A percentile compares a stretch with the other conserved stretches of the same genome.
Conservation (phyloP, 2,797 vertebrate genomes). For the Propithecus deckenii region DNA sequence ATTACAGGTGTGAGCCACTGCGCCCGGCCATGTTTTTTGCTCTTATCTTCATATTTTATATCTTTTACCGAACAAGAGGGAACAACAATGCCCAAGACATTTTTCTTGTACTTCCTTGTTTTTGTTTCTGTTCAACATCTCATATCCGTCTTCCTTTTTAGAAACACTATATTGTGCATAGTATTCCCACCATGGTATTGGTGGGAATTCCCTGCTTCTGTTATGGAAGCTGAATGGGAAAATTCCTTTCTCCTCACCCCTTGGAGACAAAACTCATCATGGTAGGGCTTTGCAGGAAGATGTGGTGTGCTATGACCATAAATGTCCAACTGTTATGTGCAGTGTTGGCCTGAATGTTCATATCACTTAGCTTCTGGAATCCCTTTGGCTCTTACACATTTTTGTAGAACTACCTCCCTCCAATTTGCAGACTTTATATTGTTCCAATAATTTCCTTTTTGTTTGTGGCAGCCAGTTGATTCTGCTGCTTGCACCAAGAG, state of each 20-base stretch:
- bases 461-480: background rate
- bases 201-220: background rate
- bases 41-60: background rate
- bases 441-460: background rate
- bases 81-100: background rate
- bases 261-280: background rate
- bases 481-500: background rate
- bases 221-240: background rate
- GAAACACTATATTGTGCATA: background rate
- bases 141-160: background rate
- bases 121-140: background rate
- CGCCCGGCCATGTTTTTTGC: too few species aligned
- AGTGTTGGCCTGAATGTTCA: background rate
- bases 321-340: fast-evolving
- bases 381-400: background rate
- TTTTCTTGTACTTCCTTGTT: background rate
- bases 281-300: background rate
- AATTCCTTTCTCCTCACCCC: background rate
- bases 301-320: background rate
- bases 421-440: background rate
- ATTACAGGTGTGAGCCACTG: too few species aligned
- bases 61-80: background rate
- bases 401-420: background rate
- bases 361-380: background rate
- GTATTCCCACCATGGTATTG: background rate